Conservation (phyloP, 1,140 invertebrate genomes). For the Drosophila parabipectinata region DNA sequence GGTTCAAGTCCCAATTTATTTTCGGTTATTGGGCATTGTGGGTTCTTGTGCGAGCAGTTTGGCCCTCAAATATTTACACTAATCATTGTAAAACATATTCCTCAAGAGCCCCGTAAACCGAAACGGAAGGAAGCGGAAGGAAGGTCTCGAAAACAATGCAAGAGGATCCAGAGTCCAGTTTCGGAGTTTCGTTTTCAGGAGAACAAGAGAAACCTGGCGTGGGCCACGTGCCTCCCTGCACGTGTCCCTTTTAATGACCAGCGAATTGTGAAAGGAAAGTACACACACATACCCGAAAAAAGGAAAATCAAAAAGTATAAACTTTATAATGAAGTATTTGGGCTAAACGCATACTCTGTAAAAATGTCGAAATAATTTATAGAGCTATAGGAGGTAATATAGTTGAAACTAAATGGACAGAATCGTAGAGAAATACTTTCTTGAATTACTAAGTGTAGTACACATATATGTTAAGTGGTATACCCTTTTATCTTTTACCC, state of each 20-base stretch:
- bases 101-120: slow-evolving; percentile 50
- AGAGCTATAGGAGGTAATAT: not conserved
- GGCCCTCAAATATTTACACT: slow-evolving; percentile 73
- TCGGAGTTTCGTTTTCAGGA: slow-evolving; percentile 60
- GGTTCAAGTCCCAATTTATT: slow-evolving; percentile 41
- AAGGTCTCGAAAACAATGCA: slow-evolving; percentile 44
- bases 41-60: slow-evolving; percentile 57
- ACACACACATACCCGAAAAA: slow-evolving; percentile 24
- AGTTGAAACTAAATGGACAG: not conserved
- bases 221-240: slow-evolving; percentile 79
- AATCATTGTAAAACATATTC: slow-evolving; percentile 63
- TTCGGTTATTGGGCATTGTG: slow-evolving; percentile 33
- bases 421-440: not conserved
- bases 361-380: not conserved
- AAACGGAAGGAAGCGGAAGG: slow-evolving; percentile 45
- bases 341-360: slow-evolving; percentile 6
- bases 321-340: not conserved
- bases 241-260: slow-evolving; percentile 84
- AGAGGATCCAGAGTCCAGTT: slow-evolving; percentile 33
- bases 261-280: slow-evolving; percentile 67
- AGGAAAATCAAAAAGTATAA: slow-evolving; percentile 63
- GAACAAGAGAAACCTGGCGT: slow-evolving; percentile 53
- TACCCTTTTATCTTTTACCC: not conserved
- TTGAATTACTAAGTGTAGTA: too few species aligned
- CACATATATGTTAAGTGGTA: too few species aligned